phyloP scores from a whole-genome alignment of 2,888 invertebrate species.

The Nephrocerus scutellatus region DNA sequence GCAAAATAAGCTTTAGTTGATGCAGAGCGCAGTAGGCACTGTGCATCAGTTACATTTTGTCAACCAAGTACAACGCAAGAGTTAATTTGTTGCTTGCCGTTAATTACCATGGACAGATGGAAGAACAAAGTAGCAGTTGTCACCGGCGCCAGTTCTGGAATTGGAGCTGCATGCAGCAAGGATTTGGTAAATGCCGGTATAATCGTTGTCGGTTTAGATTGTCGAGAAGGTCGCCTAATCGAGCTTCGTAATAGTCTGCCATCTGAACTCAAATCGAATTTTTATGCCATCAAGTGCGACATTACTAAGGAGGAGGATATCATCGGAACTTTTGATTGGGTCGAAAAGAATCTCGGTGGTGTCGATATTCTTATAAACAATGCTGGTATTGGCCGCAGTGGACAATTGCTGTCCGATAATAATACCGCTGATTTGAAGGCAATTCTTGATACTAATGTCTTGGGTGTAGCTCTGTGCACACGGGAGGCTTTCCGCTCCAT shows the following conservation, averaged over 20 bases:
- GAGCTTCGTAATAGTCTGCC: constrained; percentile 25
- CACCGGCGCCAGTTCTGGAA: constrained; percentile 55
- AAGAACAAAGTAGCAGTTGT: constrained; percentile 52
- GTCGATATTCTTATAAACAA: constrained; percentile 54
- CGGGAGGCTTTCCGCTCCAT: constrained; percentile 46
- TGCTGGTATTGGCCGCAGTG: constrained; percentile 36
- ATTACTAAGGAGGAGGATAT: constrained; percentile 52
- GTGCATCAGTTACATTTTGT: no score
- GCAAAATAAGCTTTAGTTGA: no score
- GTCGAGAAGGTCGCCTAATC: constrained; percentile 46
- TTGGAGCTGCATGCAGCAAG: constrained; percentile 47
- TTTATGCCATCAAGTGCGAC: constrained; percentile 50
- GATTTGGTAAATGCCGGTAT: constrained; percentile 47
- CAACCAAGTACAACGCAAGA: no score
- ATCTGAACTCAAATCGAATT: constrained; percentile 24
- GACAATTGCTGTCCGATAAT: constrained; percentile 14
- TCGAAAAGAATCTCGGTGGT: constrained; percentile 49
- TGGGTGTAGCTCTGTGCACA: constrained; percentile 44
- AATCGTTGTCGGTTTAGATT: constrained; percentile 50
- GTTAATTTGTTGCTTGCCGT: no score
- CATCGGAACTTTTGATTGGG: constrained; percentile 47
- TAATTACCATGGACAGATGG: constrained; percentile 50
- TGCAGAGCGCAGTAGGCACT: no score
- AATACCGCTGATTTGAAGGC: constrained; percentile 26
- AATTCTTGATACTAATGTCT: constrained; percentile 46